Evolutionary conservation across 2,113 vertebrate species (phyloP).

Genomic region (Pholis gunnellus): DNA sequence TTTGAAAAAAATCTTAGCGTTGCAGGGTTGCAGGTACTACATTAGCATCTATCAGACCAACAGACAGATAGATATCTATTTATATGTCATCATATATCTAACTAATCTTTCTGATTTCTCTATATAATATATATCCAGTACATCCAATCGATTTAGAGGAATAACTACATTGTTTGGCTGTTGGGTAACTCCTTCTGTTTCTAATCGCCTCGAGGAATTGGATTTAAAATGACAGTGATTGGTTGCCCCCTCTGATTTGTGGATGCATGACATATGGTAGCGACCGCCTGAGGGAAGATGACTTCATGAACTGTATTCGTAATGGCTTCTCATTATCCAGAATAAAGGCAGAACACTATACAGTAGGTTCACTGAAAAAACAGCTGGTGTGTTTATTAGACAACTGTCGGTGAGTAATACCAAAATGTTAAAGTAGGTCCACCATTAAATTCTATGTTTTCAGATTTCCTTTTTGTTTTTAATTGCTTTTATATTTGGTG

Average conservation of each 20-base stretch:
- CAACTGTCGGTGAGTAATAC: background rate
- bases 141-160: background rate
- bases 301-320: slow-evolving; percentile 60
- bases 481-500: background rate
- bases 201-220: slow-evolving; percentile 28
- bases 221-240: slow-evolving; percentile 61
- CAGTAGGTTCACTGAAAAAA: slow-evolving; percentile 15
- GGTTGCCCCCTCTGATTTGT: slow-evolving; percentile 46
- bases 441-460: background rate
- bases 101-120: background rate
- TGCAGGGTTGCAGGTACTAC: background rate
- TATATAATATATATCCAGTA: background rate
- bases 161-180: slow-evolving; percentile 8
- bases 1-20: background rate
- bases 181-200: slow-evolving; percentile 12
- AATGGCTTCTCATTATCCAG: slow-evolving; percentile 48
- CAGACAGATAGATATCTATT: background rate
- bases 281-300: slow-evolving; percentile 41
- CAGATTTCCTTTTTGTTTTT: background rate
- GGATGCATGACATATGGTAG: slow-evolving; percentile 55
- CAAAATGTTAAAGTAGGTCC: background rate
- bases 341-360: slow-evolving; percentile 13
- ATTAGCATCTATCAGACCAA: background rate
- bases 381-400: slow-evolving; percentile 6
- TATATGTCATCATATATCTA: background rate